phyloP scores from a whole-genome alignment of 2,113 vertebrate species.

The Paedocypris sp. region DNA sequence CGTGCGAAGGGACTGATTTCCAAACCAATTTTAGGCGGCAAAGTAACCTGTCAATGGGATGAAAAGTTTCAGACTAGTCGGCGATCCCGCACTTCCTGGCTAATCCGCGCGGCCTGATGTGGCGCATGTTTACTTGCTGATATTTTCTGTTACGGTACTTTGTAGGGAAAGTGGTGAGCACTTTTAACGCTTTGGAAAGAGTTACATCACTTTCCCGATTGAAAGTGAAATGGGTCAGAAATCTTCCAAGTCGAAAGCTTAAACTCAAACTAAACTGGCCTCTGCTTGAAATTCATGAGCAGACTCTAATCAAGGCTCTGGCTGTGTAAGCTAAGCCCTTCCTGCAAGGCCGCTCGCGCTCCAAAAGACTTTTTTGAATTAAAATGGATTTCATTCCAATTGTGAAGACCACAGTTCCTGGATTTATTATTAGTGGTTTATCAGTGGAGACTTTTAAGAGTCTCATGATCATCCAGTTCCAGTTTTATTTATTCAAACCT shows the following conservation, averaged over 20 bases:
- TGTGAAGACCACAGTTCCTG: neutral
- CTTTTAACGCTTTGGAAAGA: neutral
- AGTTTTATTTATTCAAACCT: too few species aligned
- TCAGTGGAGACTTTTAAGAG: too few species aligned
- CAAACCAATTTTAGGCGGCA: conserved; percentile 25
- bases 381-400: conserved; percentile 1
- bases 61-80: conserved; percentile 9
- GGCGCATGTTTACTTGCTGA: neutral
- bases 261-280: conserved; percentile 18
- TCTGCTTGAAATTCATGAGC: conserved; percentile 27
- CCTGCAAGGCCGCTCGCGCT: conserved; percentile 13
- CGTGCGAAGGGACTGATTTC: conserved; percentile 25
- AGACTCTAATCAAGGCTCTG: conserved; percentile 7
- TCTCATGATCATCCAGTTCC: too few species aligned
- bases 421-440: neutral
- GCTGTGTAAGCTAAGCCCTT: conserved; percentile 12
- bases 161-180: neutral
- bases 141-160: neutral
- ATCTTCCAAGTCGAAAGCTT: conserved; percentile 6
- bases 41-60: conserved; percentile 15
- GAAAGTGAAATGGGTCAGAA: conserved; percentile 11
- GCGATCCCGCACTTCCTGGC: conserved; percentile 12
- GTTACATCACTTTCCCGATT: conserved; percentile 17
- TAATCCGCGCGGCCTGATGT: neutral
- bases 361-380: conserved; percentile 14